Base-by-base conservation (phyloP, 1,140 invertebrate species). In the Heliothis subflexa region DNA sequence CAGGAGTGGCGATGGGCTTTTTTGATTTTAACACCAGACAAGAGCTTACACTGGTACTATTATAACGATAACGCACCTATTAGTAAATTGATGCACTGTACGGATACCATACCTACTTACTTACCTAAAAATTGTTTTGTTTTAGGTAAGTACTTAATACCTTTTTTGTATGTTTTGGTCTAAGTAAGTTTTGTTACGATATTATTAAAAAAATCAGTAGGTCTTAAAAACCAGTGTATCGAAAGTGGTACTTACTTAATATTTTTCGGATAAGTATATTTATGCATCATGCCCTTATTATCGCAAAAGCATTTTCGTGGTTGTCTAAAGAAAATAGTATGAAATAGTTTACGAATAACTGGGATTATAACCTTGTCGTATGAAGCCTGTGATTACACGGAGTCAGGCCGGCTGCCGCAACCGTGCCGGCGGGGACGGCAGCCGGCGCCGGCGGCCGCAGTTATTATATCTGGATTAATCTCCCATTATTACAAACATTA, bases 11-110 rank as follows among this genome's bases (percentile, higher is more conserved):
- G 86, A 91, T 89, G 86, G 85, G 85, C 88, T 91, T 93, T 61
- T 93, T 93, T 91, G 88, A 90, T 93, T 92, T 90, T 89, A 91
- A 91, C 88, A 83, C 86, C 80, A 87, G 82, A 84, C 83, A 84
- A 83, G 80, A 80, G 84, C 79, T 82, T 84, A 87, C 85, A 78
- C 55, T 71, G 77, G 47, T 70, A 28, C 18, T 87, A 89, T 88
- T 91, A 86, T 88, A 76, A 73, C 85, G 88, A 93, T 90, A 90
- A 86, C 76, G 84, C 86, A 78, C 83, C 84, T 86, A 85, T 87
- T 85, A 88, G 82, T 76, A 87, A 86, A 87, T 89, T 86, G 78
- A 84, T 40, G 74, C 21, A 21, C 25, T 12, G 2, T 57, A 3
- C 50, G 2, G 18, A 12, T 25, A 11, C 10, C 3, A 7, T n/a